Evolutionary conservation across 2,888 invertebrate genomes (phyloP).

Genomic region (Phaonia tiefii): DNA sequence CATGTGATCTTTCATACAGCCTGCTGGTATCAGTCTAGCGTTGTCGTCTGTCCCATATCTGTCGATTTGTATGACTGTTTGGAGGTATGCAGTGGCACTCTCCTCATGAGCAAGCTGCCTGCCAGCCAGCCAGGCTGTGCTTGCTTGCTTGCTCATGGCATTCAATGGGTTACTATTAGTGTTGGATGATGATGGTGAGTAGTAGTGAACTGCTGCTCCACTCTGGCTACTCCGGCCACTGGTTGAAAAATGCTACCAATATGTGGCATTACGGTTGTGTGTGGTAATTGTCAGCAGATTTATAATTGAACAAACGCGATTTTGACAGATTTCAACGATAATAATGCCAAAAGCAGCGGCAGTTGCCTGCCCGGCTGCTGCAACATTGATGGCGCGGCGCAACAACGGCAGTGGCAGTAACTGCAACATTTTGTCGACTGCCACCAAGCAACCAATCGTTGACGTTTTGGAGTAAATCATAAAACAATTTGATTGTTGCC

Average conservation of each 20-base stretch:
- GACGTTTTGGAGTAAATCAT: constrained; percentile 65
- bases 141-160: constrained; percentile 21
- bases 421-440: constrained; percentile 59
- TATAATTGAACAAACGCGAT: constrained; percentile 71
- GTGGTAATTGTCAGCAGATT: constrained; percentile 70
- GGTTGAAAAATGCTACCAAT: constrained; percentile 49
- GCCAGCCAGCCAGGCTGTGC: too few relatives aligned
- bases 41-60: not conserved
- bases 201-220: constrained; percentile 34
- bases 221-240: not conserved
- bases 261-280: constrained; percentile 60
- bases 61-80: not conserved
- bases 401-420: constrained; percentile 30
- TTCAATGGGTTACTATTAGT: constrained; percentile 29
- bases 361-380: constrained; percentile 37
- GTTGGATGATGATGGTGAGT: constrained; percentile 15
- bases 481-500: constrained; percentile 59
- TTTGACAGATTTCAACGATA: constrained; percentile 70
- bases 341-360: constrained; percentile 68
- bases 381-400: constrained; percentile 3
- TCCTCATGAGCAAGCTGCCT: constrained; percentile 9
- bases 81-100: not conserved
- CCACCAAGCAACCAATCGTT: constrained; percentile 48
- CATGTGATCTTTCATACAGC: constrained; percentile 27
- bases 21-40: constrained; percentile 28